Base-by-base conservation (phyloP, 2,888 invertebrate genomes). In the Metalampra italica region DNA sequence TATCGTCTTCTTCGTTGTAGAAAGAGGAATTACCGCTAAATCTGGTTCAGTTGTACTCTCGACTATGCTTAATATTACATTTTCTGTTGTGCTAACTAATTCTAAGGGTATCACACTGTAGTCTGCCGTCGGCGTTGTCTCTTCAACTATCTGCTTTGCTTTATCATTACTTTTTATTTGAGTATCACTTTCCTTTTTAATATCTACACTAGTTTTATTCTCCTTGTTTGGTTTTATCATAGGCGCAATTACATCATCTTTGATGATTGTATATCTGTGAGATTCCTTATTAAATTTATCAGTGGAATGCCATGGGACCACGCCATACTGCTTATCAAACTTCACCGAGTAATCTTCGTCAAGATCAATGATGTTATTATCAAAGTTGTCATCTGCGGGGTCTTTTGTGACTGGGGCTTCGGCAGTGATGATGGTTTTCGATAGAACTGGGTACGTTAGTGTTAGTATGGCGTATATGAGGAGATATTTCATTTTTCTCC, bases 301-400 rank as follows among this genome's bases (percentile, higher is more conserved):
- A 39, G 67, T 70, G 1, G 55, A 48, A 36, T 72, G 61, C 83
- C 82, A 83, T 0, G 82, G 77, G 1, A 71, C 56, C 29, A 59
- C 62, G 32, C 73, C 81, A 61, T 82, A 79, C 43, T 82, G 81
- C 37, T 78, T 81, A 43, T 81, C 75, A 41, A 78, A 80, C 55
- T 82, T 86, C 1, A 81, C 59, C 1, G 79, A 69, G 49, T 77
- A 82, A 49, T 82, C 81, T 54, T 84, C 83, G 38, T 87, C 87
- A 11, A 88, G 86, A 50, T 89, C 87, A 49, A 88, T 81, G 30
- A 89, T 82, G 45, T 80, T 85, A 39, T 84, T 86, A 41, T 87
- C 83, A 15, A 72, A 57, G 39, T 76, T 66, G 8, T 82, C 74
- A 32, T 81, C 75, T 29, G 57, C 52, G 45, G 60, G 52, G 32